phyloP scores from a whole-genome alignment of 2,113 vertebrate species.

The Spheniscus mendiculus region DNA sequence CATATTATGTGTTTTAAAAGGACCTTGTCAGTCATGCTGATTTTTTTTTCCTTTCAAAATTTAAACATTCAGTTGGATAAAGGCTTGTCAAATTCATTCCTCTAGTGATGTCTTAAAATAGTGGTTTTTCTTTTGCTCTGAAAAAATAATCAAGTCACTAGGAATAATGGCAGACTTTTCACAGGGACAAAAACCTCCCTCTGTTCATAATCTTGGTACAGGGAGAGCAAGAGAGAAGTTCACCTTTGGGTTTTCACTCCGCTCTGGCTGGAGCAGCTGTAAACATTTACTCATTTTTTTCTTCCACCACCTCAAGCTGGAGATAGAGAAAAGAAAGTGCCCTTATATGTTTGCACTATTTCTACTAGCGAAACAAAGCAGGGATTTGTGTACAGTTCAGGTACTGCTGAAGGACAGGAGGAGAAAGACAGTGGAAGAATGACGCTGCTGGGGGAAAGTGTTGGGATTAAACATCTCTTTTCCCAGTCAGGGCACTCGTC shows the following conservation, averaged over 20 bases:
- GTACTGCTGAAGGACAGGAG: background rate
- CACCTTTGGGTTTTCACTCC: background rate
- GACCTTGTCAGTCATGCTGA: slow-evolving; percentile 4
- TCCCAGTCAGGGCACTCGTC: background rate
- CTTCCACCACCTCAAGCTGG: background rate
- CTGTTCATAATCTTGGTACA: background rate
- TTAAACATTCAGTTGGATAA: slow-evolving; percentile 8
- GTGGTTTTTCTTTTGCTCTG: background rate
- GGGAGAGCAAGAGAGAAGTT: background rate
- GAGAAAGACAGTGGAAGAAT: background rate
- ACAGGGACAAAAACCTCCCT: background rate
- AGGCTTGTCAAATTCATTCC: slow-evolving; percentile 16
- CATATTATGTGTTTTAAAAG: background rate
- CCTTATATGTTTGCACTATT: background rate
- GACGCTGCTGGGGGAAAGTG: background rate
- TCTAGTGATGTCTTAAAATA: background rate
- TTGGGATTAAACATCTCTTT: background rate
- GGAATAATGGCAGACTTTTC: background rate
- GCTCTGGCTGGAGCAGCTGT: background rate
- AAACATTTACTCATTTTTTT: background rate
- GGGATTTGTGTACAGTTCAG: background rate
- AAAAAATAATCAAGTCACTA: background rate
- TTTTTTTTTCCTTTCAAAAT: background rate
- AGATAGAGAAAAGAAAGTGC: background rate
- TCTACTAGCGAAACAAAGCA: background rate